Evolutionary conservation across 2,113 vertebrate genomes (phyloP), one percentile per base, ranked within the genome.

Genomic region (Hyla sarda): DNA sequence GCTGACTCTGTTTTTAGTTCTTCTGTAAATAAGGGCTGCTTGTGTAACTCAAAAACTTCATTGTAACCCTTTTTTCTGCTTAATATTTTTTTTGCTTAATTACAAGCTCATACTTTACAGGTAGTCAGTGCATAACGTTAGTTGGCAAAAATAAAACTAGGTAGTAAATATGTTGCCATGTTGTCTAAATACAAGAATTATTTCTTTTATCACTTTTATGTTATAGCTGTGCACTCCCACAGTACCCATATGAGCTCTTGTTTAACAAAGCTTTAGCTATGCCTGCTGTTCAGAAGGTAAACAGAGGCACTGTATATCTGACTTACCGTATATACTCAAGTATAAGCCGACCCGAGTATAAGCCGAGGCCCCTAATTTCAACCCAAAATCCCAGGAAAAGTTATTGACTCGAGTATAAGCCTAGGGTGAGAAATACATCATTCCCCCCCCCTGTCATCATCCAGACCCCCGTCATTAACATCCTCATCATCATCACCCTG

Each of bases 261-360:
- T 80, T 60, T 34, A 30, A 65, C 13, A 62, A 80, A 80, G 32
- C 56, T 80, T 80, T 80, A 21, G 54, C 34, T 45, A 81, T 62
- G 34, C 78, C 78, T 65, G 78, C 56, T 65, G 78, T 81, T 81
- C 56, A 47, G 3, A 47, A 81, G 78, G 56, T 65, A 81, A 81
- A 81, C 56, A 81, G 28, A 62, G 34, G 47, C 52, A 65, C n/a
- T 60, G 41, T 65, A 62, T 41, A 81, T 37, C 78, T 62, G 78
- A 47, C 56, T 62, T 60, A 60, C n/a, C n/a, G n/a, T n/a, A n/a
- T n/a, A n/a, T n/a, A n/a, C n/a, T n/a, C n/a, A n/a, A n/a, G n/a
- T n/a, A n/a, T n/a, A n/a, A n/a, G n/a, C n/a, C n/a, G n/a, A n/a
- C n/a, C n/a, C n/a, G n/a, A n/a, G n/a, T n/a, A n/a, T n/a, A n/a